Evolutionary conservation across 2,113 vertebrate genomes (phyloP).

Genomic region (Helogale parvula): DNA sequence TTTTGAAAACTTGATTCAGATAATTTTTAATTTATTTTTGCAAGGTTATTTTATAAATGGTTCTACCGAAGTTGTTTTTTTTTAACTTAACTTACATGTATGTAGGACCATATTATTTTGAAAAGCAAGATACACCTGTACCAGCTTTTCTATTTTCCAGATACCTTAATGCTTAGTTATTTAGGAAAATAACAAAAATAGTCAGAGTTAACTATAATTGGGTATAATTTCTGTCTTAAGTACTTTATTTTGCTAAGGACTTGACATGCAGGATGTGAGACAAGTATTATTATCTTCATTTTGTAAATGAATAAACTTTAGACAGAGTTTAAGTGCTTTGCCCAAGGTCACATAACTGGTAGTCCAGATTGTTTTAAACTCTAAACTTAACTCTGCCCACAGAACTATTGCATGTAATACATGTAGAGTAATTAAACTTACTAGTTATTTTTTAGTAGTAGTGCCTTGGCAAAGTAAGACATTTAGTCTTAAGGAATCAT

Average conservation of each 20-base stretch:
- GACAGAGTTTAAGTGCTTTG: neutral
- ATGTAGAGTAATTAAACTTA: too few relatives aligned
- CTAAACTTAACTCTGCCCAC: neutral
- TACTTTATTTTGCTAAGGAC: slow-evolving; percentile 5
- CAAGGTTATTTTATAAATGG: neutral
- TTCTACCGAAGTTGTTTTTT: neutral
- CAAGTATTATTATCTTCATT: neutral
- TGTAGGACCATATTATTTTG: neutral
- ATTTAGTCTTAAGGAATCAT: neutral
- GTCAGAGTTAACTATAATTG: neutral
- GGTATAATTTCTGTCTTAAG: neutral
- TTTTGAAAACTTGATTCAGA: neutral
- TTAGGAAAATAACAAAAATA: neutral
- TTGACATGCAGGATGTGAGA: neutral
- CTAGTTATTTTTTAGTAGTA: too few relatives aligned
- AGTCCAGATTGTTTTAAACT: neutral
- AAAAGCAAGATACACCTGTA: neutral
- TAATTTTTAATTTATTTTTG: neutral
- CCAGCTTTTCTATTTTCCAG: neutral
- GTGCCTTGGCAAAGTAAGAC: neutral
- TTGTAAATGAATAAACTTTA: neutral
- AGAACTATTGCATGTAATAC: neutral
- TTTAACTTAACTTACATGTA: neutral
- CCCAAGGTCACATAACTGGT: neutral
- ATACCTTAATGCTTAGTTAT: neutral